A percentile compares a stretch with the other conserved stretches of the same genome.
Conservation (phyloP, 2,797 vertebrate species). For the Chaunax sp. region DNA sequence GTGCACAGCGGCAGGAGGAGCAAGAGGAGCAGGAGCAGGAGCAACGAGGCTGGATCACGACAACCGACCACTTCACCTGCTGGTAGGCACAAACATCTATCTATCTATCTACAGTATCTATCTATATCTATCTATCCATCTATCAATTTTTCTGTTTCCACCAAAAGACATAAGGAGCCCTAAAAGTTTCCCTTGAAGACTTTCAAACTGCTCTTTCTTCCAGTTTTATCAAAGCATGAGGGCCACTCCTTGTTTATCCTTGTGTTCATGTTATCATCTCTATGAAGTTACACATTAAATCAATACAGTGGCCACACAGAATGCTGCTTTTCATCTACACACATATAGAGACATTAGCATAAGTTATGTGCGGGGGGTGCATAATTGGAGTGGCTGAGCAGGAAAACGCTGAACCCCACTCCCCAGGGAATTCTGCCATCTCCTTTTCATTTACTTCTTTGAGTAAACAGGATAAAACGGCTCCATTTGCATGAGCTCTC, state of each 20-base stretch:
- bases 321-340: conserved; percentile 51
- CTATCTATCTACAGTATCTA: no score
- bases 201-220: conserved; percentile 50
- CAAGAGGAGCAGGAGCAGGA: conserved; percentile 27
- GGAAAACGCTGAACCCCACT: conserved; percentile 60
- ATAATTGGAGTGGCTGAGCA: conserved; percentile 52
- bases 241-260: conserved; percentile 62
- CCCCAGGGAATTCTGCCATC: conserved; percentile 67
- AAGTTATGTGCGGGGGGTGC: conserved; percentile 59
- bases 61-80: conserved; percentile 28
- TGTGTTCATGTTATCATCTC: conserved; percentile 59
- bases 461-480: conserved; percentile 80
- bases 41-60: conserved; percentile 12
- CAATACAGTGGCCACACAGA: conserved; percentile 51
- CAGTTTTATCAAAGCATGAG: conserved; percentile 56
- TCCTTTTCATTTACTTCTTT: conserved; percentile 67
- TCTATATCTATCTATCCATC: no score
- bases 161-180: conserved; percentile 8
- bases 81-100: conserved; percentile 35
- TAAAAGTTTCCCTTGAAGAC: conserved; percentile 47
- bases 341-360: conserved; percentile 62
- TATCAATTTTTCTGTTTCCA: background rate
- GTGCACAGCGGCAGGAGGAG: conserved; percentile 27
- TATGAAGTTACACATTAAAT: conserved; percentile 61
- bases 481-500: conserved; percentile 72